Percentiles rank a stretch among this genome's conserved stretches.
Conservation (phyloP, 2,888 invertebrate genomes). For the Masnerella sp. region DNA sequence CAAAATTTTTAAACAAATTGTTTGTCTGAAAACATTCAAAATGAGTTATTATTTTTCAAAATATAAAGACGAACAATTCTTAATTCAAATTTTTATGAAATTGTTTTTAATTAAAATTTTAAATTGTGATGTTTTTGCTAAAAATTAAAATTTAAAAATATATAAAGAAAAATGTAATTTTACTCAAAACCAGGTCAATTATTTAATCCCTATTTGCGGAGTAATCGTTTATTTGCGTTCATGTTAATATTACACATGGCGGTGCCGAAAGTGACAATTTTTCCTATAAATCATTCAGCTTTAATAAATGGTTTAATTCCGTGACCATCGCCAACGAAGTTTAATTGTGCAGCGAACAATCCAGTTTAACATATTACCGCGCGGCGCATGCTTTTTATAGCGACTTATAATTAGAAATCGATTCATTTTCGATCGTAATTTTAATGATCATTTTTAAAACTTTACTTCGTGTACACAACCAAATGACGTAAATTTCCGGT, state of each 20-base stretch:
- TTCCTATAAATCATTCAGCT: conserved; percentile 3
- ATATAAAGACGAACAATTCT: too few species aligned
- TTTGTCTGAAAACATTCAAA: too few species aligned
- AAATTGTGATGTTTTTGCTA: too few species aligned
- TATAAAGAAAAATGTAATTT: too few species aligned
- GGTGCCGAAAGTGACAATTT: conserved; percentile 1
- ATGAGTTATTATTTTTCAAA: too few species aligned
- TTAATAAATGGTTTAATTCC: conserved; percentile 16
- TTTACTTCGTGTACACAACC: too few species aligned
- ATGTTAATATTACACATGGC: not conserved
- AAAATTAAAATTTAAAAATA: too few species aligned
- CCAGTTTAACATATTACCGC: conserved; percentile 15
- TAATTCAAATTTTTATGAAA: too few species aligned
- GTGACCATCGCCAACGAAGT: conserved; percentile 2
- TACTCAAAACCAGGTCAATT: too few species aligned
- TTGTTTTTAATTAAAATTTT: too few species aligned
- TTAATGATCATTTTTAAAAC: not conserved
- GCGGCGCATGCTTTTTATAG: conserved; percentile 3
- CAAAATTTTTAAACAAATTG: too few species aligned
- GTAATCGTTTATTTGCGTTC: conserved; percentile 3
- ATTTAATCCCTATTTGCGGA: not conserved
- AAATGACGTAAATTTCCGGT: not conserved
- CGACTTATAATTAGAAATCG: conserved; percentile 9
- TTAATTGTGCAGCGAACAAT: conserved; percentile 13
- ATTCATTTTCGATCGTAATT: conserved; percentile 1